Percentiles rank a stretch among this genome's conserved stretches.
Evolutionary conservation across 2,888 invertebrate genomes (phyloP).

Genomic region (Chrysotoxum bicinctum): DNA sequence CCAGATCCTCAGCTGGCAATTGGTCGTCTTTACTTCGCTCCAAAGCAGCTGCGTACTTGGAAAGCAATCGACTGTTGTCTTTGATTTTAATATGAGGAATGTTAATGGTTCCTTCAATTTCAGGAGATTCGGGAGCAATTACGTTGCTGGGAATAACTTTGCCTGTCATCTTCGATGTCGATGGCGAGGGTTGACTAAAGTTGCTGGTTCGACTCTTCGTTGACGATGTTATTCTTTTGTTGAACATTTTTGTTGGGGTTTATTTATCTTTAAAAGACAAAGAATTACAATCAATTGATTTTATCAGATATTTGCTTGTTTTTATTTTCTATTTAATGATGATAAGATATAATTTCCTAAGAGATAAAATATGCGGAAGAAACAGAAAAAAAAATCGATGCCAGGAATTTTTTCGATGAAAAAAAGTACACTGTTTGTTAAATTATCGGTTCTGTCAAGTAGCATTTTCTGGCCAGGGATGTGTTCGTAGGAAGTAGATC

Average conservation of each 20-base stretch:
- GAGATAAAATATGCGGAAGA: neutral
- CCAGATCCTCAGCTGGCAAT: conserved; percentile 93
- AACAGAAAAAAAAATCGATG: neutral
- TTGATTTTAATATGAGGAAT: conserved; percentile 87
- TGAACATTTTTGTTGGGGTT: conserved; percentile 48
- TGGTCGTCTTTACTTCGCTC: conserved; percentile 88
- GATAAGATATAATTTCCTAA: neutral
- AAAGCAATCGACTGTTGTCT: conserved; percentile 86
- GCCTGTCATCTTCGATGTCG: conserved; percentile 57
- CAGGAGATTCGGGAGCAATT: conserved; percentile 55
- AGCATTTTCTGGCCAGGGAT: neutral
- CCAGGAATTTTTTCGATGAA: neutral
- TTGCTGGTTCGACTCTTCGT: conserved; percentile 64
- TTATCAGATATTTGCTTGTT: neutral
- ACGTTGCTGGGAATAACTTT: conserved; percentile 54
- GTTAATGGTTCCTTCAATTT: conserved; percentile 67
- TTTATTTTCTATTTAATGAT: neutral
- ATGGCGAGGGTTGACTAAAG: conserved; percentile 58
- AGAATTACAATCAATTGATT: neutral
- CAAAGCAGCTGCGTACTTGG: conserved; percentile 86
- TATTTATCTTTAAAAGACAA: neutral
- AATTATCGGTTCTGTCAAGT: neutral
- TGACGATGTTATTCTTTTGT: conserved; percentile 60
- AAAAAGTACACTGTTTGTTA: conserved; percentile 42
- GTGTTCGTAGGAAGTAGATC: neutral